These are phyloP conservation scores for Panagrolaimus sp. DNA, from an alignment of 1,140 invertebrate genomes.

Conservation along the genomic window DNA sequence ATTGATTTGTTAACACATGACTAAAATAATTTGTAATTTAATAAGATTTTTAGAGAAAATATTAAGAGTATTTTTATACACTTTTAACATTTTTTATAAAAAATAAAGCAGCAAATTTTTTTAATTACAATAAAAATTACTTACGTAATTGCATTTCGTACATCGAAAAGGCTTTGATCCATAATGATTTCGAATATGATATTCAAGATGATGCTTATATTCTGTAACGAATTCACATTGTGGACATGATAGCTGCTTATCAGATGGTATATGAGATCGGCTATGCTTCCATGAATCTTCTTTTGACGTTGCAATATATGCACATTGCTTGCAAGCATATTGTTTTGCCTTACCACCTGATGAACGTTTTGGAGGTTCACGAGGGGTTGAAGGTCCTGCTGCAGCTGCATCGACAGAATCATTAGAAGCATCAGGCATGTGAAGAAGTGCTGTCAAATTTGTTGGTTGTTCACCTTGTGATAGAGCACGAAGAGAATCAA, in stretches of 20 bases:
- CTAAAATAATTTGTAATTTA: no score
- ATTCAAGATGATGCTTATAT: slow-evolving; percentile 95
- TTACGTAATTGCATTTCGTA: slow-evolving; percentile 78
- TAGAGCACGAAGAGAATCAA: slow-evolving; percentile 10
- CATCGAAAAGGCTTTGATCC: slow-evolving; percentile 96
- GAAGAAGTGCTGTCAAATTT: background rate
- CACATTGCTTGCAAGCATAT: slow-evolving; percentile 85
- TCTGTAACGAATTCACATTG: slow-evolving; percentile 95
- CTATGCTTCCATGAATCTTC: slow-evolving; percentile 83
- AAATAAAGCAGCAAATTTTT: no score
- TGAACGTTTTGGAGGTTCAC: slow-evolving; percentile 18
- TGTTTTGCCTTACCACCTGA: slow-evolving; percentile 64
- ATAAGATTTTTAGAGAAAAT: no score
- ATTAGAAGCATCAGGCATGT: background rate
- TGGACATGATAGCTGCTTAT: slow-evolving; percentile 81
- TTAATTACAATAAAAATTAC: no score
- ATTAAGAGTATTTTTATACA: no score
- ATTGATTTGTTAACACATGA: slow-evolving; percentile 98
- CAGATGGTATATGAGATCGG: slow-evolving; percentile 78
- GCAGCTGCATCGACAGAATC: slow-evolving; percentile 27
- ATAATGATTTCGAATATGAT: slow-evolving; percentile 88
- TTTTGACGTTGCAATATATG: slow-evolving; percentile 73
- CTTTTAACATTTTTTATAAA: no score
- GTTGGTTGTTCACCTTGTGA: slow-evolving; percentile 14
- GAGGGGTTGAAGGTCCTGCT: slow-evolving; percentile 13